Conservation (phyloP, 2,888 invertebrate genomes). For the Clitarchus hookeri region DNA sequence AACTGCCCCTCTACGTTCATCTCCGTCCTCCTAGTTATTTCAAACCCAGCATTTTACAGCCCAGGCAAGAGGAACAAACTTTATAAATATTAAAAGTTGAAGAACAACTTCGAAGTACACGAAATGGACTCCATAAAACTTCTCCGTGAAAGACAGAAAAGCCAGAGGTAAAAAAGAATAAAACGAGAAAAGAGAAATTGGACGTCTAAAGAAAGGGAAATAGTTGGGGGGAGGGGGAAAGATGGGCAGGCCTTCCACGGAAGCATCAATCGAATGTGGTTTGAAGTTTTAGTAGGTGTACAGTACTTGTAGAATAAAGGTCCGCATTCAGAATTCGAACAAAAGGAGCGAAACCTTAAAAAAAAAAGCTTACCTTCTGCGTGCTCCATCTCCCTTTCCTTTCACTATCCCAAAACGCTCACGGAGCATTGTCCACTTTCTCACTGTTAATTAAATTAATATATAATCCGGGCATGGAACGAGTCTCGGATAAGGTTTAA, state of each 20-base stretch:
- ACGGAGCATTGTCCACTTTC: not conserved
- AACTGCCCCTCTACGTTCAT: not conserved
- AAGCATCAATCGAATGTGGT: not conserved
- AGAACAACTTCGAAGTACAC: slow-evolving; percentile 10
- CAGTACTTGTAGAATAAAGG: not conserved
- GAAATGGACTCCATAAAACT: slow-evolving; percentile 10
- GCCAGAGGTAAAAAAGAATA: not conserved
- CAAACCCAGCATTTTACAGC: not conserved
- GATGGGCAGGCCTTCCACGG: not conserved
- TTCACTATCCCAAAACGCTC: not conserved
- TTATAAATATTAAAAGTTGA: slow-evolving; percentile 14
- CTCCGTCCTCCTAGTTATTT: not conserved
- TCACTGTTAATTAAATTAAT: not conserved
- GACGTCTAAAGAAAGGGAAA: slow-evolving; percentile 3
- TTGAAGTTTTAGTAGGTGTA: slow-evolving; percentile 3
- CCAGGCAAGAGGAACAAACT: not conserved
- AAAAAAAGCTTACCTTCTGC: not conserved
- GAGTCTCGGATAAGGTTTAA: not conserved
- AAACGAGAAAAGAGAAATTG: not conserved
- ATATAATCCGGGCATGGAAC: not conserved
- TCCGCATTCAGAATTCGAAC: not conserved
- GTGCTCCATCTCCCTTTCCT: not conserved
- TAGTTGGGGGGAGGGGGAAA: not conserved
- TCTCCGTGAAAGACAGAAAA: slow-evolving; percentile 11
- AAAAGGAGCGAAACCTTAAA: not conserved